A percentile compares a stretch with the other conserved stretches of the same genome.
These are phyloP conservation scores for Esox niger DNA, from an alignment of 2,113 vertebrate species.

Conservation along the genomic window DNA sequence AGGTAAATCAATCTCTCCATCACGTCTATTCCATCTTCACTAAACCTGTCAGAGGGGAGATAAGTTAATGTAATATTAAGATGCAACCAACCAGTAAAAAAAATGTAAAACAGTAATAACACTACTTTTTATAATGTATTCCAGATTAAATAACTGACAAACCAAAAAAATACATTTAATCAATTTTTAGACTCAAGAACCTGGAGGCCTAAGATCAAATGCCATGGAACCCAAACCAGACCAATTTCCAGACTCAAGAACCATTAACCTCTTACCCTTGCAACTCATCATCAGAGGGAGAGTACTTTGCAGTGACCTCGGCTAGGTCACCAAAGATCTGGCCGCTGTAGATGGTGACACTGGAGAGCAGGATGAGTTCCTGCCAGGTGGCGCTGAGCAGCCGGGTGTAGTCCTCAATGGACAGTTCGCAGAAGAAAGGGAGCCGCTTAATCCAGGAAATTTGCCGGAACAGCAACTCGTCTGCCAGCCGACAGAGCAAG, in stretches of 20 bases:
- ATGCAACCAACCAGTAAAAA: neutral
- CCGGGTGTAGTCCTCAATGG: conserved; percentile 98
- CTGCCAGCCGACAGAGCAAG: conserved; percentile 92
- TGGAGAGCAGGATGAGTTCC: conserved; percentile 94
- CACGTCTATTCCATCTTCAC: conserved; percentile 98
- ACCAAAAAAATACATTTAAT: no score
- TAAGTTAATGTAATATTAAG: no score
- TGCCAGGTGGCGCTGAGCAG: conserved; percentile 97
- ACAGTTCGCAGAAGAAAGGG: conserved; percentile 96
- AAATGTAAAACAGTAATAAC: neutral
- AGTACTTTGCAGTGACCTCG: conserved; percentile 93
- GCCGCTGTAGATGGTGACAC: conserved; percentile 93
- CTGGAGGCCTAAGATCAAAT: no score
- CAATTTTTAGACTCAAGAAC: no score
- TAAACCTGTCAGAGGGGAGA: conserved; percentile 71
- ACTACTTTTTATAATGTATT: no score
- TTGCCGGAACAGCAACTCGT: conserved; percentile 96
- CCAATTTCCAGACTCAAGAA: no score
- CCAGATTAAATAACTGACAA: no score
- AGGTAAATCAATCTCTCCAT: conserved; percentile 97
- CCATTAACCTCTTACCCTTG: conserved; percentile 89
- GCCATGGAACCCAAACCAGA: no score
- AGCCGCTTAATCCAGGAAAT: conserved; percentile 99
- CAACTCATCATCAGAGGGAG: conserved; percentile 91
- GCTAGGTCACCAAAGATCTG: conserved; percentile 96